These are phyloP conservation scores for Catharus bicknelli DNA, from an alignment of 2,113 vertebrate genomes.

Conservation along the genomic window DNA sequence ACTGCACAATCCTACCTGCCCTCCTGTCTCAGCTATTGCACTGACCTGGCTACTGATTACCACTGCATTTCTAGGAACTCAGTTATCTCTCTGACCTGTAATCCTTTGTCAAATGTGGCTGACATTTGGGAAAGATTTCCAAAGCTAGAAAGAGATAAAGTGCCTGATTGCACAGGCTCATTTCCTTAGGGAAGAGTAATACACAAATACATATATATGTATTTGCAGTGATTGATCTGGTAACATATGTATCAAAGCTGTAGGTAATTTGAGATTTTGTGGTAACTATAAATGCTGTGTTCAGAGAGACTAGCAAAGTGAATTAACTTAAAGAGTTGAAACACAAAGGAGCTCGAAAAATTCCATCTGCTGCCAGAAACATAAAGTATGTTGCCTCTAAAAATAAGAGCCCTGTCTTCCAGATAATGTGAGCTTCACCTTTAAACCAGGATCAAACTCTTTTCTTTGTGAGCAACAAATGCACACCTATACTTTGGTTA, in stretches of 20 bases:
- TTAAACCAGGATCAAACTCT: not conserved
- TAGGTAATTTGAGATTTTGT: constrained; percentile 54
- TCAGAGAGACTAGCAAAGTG: constrained; percentile 20
- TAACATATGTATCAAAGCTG: constrained; percentile 55
- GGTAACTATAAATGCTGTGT: not conserved
- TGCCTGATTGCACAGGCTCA: not conserved
- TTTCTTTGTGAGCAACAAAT: not conserved
- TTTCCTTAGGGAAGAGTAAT: constrained; percentile 53
- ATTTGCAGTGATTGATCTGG: constrained; percentile 57
- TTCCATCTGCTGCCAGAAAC: constrained; percentile 37
- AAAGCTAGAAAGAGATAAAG: constrained; percentile 16
- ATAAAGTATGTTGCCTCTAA: not conserved
- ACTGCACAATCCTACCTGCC: not conserved
- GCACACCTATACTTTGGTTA: not conserved
- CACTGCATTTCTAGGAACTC: not conserved
- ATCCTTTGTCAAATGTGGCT: not conserved
- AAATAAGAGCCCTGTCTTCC: constrained; percentile 17
- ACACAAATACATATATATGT: not conserved
- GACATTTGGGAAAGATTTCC: constrained; percentile 30
- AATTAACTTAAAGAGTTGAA: constrained; percentile 29
- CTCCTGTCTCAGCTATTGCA: not conserved
- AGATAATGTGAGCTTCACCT: not conserved
- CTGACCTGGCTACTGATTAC: not conserved
- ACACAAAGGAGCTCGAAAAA: constrained; percentile 27
- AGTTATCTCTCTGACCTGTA: constrained; percentile 5